Evolutionary conservation across 2,888 invertebrate species (phyloP).

Genomic region (Sclerodermus sp.): DNA sequence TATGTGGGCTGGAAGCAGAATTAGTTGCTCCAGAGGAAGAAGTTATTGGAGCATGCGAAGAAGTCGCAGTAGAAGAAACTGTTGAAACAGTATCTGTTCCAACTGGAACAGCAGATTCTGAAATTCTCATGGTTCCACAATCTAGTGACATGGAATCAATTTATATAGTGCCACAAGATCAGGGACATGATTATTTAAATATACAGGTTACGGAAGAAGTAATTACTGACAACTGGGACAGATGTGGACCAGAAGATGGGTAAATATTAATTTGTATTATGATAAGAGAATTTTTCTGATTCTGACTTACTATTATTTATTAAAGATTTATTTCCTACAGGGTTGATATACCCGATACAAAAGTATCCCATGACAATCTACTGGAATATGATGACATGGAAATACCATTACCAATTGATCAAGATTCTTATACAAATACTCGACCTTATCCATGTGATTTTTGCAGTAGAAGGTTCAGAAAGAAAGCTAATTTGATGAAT

Average conservation of each 20-base stretch:
- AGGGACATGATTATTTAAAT: constrained; percentile 57
- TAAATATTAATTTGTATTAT: constrained; percentile 46
- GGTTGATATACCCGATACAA: constrained; percentile 67
- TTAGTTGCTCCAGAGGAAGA: constrained; percentile 52
- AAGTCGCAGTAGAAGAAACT: constrained; percentile 56
- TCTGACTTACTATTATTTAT: constrained; percentile 3
- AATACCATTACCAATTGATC: constrained; percentile 79
- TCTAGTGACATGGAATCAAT: constrained; percentile 56
- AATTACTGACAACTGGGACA: constrained; percentile 80
- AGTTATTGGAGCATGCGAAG: constrained; percentile 58
- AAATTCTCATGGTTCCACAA: constrained; percentile 52
- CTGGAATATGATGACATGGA: constrained; percentile 70
- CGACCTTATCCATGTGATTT: constrained; percentile 86
- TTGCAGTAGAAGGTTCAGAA: constrained; percentile 80
- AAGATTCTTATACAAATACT: constrained; percentile 75
- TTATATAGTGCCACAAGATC: constrained; percentile 59
- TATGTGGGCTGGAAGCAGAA: constrained; percentile 60
- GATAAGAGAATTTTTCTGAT: neutral
- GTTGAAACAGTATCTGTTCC: constrained; percentile 41
- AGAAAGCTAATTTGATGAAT: constrained; percentile 81
- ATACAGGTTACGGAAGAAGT: constrained; percentile 77
- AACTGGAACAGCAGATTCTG: constrained; percentile 35
- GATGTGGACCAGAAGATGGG: constrained; percentile 73
- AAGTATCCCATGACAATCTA: constrained; percentile 53
- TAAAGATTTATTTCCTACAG: constrained; percentile 52